These are phyloP conservation scores for Squalus acanthias DNA, from an alignment of 2,797 vertebrate genomes.

Conservation along the genomic window DNA sequence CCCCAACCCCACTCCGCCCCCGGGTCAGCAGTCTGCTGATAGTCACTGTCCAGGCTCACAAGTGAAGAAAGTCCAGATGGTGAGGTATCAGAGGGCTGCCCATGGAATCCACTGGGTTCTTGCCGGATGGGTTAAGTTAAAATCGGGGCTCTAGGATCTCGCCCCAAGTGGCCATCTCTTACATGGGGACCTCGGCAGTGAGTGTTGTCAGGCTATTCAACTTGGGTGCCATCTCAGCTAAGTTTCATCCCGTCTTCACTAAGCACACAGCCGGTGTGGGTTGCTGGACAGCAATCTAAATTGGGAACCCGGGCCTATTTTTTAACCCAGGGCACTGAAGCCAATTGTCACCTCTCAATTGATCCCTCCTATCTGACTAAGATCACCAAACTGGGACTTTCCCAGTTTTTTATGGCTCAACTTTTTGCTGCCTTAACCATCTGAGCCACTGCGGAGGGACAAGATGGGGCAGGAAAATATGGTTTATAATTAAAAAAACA, in stretches of 20 bases:
- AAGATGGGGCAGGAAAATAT: neutral
- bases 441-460: neutral
- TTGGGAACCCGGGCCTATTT: too few relatives aligned
- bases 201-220: neutral
- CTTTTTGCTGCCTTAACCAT: neutral
- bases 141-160: too few relatives aligned
- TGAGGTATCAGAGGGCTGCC: neutral
- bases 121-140: neutral
- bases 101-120: neutral
- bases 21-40: neutral
- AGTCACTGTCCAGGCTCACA: neutral
- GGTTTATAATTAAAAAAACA: neutral
- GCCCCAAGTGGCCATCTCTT: neutral
- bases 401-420: neutral
- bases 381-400: neutral
- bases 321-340: too few relatives aligned
- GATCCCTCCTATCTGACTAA: neutral
- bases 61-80: neutral
- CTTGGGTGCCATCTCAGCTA: neutral
- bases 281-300: neutral
- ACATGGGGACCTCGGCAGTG: neutral
- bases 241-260: neutral
- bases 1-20: too few relatives aligned
- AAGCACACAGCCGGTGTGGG: neutral
- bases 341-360: neutral